Conservation (phyloP, 2,797 vertebrate species). For the Coendou prehensilis region DNA sequence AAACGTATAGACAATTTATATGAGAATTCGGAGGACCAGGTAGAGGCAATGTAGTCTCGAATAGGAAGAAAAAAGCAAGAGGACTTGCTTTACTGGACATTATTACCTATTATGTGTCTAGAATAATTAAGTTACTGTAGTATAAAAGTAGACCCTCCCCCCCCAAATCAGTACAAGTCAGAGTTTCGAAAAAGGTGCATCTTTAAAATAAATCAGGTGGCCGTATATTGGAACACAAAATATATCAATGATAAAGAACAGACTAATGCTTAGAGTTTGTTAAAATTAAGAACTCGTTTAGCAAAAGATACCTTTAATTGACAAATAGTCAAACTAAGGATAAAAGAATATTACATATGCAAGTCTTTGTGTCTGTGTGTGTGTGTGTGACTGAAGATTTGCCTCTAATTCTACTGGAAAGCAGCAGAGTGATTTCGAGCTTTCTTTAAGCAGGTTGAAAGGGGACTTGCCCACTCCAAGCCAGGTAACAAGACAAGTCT, state of each 20-base stretch:
- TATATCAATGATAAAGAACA: background rate
- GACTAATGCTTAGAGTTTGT: background rate
- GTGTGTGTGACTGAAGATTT: background rate
- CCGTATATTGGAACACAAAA: background rate
- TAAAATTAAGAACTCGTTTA: background rate
- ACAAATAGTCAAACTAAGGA: background rate
- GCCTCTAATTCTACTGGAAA: constrained; percentile 23
- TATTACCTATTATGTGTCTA: background rate
- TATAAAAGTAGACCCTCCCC: background rate
- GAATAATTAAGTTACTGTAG: background rate
- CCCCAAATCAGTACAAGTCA: background rate
- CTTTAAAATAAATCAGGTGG: background rate
- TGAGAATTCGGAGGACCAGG: background rate
- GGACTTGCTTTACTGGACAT: background rate
- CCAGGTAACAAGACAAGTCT: background rate
- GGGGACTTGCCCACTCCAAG: background rate
- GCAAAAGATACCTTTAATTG: background rate
- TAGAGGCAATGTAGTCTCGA: background rate
- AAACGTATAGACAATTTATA: background rate
- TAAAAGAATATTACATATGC: background rate
- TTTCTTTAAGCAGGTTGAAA: background rate
- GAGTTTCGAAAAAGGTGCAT: background rate
- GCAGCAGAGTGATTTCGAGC: background rate
- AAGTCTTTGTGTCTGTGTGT: background rate
- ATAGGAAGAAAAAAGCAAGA: background rate